Base-by-base conservation (phyloP, 2,113 vertebrate genomes). In the Willisornis vidua region DNA sequence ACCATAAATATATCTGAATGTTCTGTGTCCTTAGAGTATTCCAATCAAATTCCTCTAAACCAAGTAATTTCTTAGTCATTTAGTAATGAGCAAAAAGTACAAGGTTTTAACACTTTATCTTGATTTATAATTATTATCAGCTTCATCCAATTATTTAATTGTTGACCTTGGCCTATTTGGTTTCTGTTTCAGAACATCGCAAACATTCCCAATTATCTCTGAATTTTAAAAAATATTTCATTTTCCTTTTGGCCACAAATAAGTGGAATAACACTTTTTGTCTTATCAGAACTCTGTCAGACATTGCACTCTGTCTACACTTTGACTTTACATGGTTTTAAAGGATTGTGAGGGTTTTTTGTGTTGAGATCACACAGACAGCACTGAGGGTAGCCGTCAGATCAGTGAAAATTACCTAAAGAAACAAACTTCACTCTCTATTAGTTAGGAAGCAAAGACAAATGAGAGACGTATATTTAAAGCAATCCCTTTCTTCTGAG, bases 391-490 rank as follows among this genome's bases (percentile, higher is more conserved):
- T 45, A 73, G 26, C 7, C 59, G 93, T 86, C 43, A 92, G 41
- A 73, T 93, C 15, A 45, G 23, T 79, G 46, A 96, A 95, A 97
- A 94, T 95, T 97, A 93, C 58, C 77, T 93, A 86, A 95, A 94
- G 87, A 96, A 96, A 95, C 51, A 94, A 83, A 89, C 39, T 92
- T 95, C n/a, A 81, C 37, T 43, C 29, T 89, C 57, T 85, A 22
- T 85, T 94, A 93, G 35, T 94, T 87, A 80, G 59, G 41, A 91
- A 75, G 87, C 3, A 89, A 62, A 88, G 6, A 12, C 7, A 83
- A 77, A 91, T 67, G 10, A 77, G 39, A 62, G 2, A 31, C 9
- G 8, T 87, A 90, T 58, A 82, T 72, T 74, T 65, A 80, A 87
- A 85, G 24, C 45, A 81, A 80, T 37, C 26, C 19, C 7, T 39